A percentile compares a stretch with the other conserved stretches of the same genome.
phyloP scores from a whole-genome alignment of 2,113 vertebrate genomes.

The Procapra przewalskii region DNA sequence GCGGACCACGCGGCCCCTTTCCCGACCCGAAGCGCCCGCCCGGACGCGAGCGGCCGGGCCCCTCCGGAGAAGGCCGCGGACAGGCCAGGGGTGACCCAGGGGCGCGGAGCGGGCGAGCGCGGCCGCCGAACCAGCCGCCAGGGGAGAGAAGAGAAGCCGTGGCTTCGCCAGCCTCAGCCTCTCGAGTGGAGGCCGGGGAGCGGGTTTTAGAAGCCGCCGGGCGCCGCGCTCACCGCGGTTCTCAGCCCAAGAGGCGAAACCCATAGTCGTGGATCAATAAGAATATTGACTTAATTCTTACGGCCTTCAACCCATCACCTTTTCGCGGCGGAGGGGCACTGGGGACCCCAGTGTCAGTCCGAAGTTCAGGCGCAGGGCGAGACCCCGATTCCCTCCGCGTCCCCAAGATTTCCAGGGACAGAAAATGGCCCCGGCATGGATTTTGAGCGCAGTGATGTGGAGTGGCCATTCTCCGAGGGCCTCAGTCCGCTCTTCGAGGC shows the following conservation, averaged over 20 bases:
- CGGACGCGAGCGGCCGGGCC: not conserved
- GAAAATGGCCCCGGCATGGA: not conserved
- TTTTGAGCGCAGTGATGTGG: not conserved
- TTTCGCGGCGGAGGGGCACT: not conserved
- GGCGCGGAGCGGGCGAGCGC: not conserved
- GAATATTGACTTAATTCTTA: not conserved
- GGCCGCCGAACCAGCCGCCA: not conserved
- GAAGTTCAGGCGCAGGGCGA: not conserved
- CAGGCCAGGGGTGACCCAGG: not conserved
- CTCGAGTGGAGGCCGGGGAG: not conserved
- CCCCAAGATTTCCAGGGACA: not conserved
- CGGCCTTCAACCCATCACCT: not conserved
- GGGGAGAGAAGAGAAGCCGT: not conserved
- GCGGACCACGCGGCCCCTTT: fast-evolving
- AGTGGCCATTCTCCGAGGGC: not conserved
- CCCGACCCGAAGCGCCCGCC: not conserved
- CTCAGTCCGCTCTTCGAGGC: not conserved
- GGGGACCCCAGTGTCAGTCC: not conserved
- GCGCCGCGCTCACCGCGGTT: fast-evolving
- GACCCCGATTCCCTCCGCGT: not conserved
- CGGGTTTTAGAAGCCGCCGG: fast-evolving
- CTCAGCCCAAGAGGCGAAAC: not conserved
- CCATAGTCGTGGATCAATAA: not conserved
- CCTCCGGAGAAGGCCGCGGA: not conserved
- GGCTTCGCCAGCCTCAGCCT: not conserved